Evolutionary conservation across 2,113 vertebrate genomes (phyloP).

Genomic region (Lampris megalopsis): DNA sequence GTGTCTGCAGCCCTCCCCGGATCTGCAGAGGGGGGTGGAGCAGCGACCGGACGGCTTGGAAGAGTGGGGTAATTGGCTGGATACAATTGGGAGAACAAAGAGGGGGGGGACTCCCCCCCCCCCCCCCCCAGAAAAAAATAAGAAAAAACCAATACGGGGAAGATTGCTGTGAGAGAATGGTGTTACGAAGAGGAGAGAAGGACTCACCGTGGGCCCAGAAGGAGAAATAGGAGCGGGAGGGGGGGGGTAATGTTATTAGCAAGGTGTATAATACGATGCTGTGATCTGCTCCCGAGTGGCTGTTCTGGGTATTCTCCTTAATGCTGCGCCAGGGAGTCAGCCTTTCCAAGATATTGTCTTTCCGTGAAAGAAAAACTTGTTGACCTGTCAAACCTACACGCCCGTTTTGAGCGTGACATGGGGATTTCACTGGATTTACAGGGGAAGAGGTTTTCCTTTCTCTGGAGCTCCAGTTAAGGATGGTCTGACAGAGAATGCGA

Average conservation of each 20-base stretch:
- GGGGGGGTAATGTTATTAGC: neutral
- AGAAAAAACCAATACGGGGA: slow-evolving; percentile 19
- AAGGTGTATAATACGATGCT: neutral
- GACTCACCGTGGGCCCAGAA: no score
- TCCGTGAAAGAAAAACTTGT: slow-evolving; percentile 51
- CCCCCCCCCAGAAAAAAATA: no score
- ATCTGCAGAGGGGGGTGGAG: no score
- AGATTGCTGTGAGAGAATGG: slow-evolving; percentile 38
- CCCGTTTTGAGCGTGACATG: slow-evolving; percentile 53
- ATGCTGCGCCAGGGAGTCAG: neutral
- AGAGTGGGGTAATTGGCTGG: no score
- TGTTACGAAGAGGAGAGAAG: slow-evolving; percentile 4
- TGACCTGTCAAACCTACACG: slow-evolving; percentile 44
- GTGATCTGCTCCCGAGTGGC: neutral
- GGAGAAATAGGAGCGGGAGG: slow-evolving; percentile 12
- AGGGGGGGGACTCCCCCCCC: no score
- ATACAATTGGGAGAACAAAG: no score
- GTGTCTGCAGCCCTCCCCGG: no score
- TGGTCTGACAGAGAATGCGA: slow-evolving; percentile 48
- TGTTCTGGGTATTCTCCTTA: neutral
- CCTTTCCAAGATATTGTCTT: slow-evolving; percentile 24
- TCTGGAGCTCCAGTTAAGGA: slow-evolving; percentile 46
- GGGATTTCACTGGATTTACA: slow-evolving; percentile 59
- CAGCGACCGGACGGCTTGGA: no score
- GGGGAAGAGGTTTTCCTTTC: slow-evolving; percentile 45